Evolutionary conservation across 2,888 invertebrate species (phyloP).

Genomic region (Dryococelus australis): DNA sequence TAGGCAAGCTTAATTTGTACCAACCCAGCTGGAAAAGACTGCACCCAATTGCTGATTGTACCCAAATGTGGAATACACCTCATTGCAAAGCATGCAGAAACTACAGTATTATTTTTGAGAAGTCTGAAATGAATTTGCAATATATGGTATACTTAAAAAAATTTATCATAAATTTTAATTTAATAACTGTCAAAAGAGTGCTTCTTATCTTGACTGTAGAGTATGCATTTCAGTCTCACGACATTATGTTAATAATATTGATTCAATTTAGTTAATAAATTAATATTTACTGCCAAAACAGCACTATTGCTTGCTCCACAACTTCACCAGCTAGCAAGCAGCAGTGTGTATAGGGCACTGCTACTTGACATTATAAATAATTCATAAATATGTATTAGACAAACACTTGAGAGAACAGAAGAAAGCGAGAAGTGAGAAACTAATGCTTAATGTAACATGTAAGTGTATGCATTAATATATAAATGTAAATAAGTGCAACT

Average conservation of each 20-base stretch:
- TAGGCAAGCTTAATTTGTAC: too few species aligned
- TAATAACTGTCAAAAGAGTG: neutral
- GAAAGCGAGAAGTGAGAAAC: neutral
- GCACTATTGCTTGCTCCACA: neutral
- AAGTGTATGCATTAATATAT: neutral
- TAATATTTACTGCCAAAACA: neutral
- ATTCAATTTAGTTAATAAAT: neutral
- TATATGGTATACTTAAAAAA: neutral
- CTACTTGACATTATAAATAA: neutral
- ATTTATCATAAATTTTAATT: neutral
- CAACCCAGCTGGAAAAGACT: too few species aligned
- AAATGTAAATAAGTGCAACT: neutral
- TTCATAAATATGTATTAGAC: neutral
- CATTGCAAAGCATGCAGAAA: too few species aligned
- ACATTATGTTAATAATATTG: neutral
- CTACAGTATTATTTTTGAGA: too few species aligned
- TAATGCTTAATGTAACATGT: neutral
- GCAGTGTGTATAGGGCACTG: slow-evolving; percentile 28
- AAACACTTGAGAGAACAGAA: neutral
- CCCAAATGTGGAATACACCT: too few species aligned
- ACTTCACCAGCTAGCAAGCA: neutral
- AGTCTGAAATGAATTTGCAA: too few species aligned
- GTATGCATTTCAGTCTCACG: neutral
- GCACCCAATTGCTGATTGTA: too few species aligned
- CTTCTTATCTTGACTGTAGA: neutral